Base-by-base conservation (phyloP, 2,113 vertebrate species). In the Anthoscopus minutus region DNA sequence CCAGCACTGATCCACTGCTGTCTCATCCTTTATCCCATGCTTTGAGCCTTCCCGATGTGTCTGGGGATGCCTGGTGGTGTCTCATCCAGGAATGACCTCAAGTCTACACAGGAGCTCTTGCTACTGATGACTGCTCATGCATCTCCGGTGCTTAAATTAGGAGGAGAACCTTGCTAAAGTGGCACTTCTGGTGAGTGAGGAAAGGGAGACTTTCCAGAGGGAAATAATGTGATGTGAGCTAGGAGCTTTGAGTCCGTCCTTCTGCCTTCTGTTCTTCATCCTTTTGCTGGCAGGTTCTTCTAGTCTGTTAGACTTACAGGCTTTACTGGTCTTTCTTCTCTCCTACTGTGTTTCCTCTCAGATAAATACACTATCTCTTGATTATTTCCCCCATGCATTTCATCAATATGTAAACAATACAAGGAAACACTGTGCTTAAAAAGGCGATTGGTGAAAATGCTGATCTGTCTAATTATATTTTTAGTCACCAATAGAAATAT, bases 361-460 rank as follows among this genome's bases (percentile, higher is more conserved):
- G 47, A 57, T 14, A 81, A 61, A 73, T 50, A 23, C 7, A 3
- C 4, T 2, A 0, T 40, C 16, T 31, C 15, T 37, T 73, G 10
- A 23, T 37, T 56, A 30, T 44, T 38, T 33, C 3, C 4, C 20
- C 13, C 5, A 9, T 0, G 0, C 4, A 10, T 22, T 79, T 66
- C 22, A 50, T n/a, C 19, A 64, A 67, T 16, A 51, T 18, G 13
- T 48, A 76, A 71, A 66, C 53, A 58, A 56, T 18, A n/a, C 0
- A 28, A 62, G 13, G 54, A 87, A 69, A 80, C 78, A 61, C 3
- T 50, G 11, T 56, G 13, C 7, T 71, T 38, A 50, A 81, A 74
- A 50, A 7, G 5, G 9, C 2, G 60, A 28, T 69, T 70, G 70
- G 4, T 73, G 35, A 66, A 78, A 86, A 70, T 81, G 47, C 6